A percentile compares a stretch with the other conserved stretches of the same genome.
phyloP scores from a whole-genome alignment of 1,140 invertebrate species.

The Drosophila kanapiae region DNA sequence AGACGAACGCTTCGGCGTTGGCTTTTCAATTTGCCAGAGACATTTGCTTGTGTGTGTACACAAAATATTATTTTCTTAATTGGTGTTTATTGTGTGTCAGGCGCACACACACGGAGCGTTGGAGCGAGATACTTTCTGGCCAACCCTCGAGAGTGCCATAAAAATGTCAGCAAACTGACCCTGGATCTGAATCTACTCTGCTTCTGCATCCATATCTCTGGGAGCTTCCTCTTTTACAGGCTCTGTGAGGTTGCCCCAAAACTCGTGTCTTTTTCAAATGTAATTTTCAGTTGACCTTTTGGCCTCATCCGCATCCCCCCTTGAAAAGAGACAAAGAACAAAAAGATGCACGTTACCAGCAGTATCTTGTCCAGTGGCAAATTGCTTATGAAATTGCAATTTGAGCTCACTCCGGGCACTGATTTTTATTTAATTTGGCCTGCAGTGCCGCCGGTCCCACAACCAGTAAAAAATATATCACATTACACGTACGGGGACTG shows the following conservation, averaged over 20 bases:
- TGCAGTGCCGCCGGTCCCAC: slow-evolving; percentile 47
- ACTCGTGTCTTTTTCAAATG: slow-evolving; percentile 64
- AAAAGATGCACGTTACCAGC: slow-evolving; percentile 11
- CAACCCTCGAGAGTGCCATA: slow-evolving; percentile 68
- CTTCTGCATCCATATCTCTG: slow-evolving; percentile 13
- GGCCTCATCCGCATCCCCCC: not conserved
- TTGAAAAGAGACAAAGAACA: slow-evolving; percentile 7
- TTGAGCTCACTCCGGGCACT: slow-evolving; percentile 72
- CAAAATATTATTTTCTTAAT: slow-evolving; percentile 84
- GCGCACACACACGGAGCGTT: slow-evolving; percentile 50
- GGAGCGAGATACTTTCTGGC: slow-evolving; percentile 26
- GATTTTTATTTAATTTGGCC: slow-evolving; percentile 81
- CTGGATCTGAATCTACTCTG: slow-evolving; percentile 1
- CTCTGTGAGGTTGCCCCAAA: slow-evolving; percentile 18
- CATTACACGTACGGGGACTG: slow-evolving; percentile 68
- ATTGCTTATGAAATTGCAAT: slow-evolving; percentile 85
- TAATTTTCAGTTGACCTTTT: slow-evolving; percentile 68
- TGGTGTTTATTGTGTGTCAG: slow-evolving; percentile 83
- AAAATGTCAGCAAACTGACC: slow-evolving; percentile 71
- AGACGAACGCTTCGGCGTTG: slow-evolving; percentile 53
- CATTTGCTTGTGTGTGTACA: slow-evolving; percentile 70
- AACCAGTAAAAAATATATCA: slow-evolving; percentile 58
- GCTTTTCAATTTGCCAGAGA: slow-evolving; percentile 76
- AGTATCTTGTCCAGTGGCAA: slow-evolving; percentile 55
- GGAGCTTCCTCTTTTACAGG: slow-evolving; percentile 55